Percentiles rank a stretch among this genome's conserved stretches.
These are phyloP conservation scores for Glossosoma conforme DNA, from an alignment of 1,140 invertebrate genomes.

Conservation along the genomic window DNA sequence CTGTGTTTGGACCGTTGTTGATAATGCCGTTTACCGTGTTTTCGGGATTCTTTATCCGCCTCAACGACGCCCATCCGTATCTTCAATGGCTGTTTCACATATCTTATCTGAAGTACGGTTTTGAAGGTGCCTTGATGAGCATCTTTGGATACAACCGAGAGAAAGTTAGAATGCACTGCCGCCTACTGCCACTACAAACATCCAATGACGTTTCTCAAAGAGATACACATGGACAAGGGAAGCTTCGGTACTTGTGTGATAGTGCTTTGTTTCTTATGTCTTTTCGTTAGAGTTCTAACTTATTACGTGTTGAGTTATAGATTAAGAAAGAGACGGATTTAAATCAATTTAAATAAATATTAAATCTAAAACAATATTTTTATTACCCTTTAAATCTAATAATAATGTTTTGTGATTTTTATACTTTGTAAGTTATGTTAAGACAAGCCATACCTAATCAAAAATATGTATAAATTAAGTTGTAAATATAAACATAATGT, in stretches of 20 bases:
- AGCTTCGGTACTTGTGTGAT: conserved; percentile 53
- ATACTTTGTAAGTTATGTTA: no score
- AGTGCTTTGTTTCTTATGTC: conserved; percentile 55
- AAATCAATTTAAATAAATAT: not conserved
- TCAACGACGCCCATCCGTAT: conserved; percentile 73
- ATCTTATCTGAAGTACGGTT: conserved; percentile 75
- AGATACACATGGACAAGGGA: conserved; percentile 68
- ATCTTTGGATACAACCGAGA: conserved; percentile 63
- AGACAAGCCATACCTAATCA: no score
- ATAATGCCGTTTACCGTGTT: conserved; percentile 85
- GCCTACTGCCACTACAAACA: conserved; percentile 67
- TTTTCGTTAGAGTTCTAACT: conserved; percentile 59
- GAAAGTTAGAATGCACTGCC: conserved; percentile 56
- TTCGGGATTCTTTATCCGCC: conserved; percentile 84
- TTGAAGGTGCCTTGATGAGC: conserved; percentile 62
- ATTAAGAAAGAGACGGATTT: conserved; percentile 49
- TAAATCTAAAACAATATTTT: no score
- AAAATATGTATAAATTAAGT: no score
- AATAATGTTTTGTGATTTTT: not conserved
- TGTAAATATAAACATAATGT: no score
- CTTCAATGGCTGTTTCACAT: conserved; percentile 83
- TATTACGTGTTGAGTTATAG: conserved; percentile 63
- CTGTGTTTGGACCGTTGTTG: conserved; percentile 79
- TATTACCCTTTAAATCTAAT: not conserved
- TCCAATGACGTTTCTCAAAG: conserved; percentile 64